Conservation (phyloP, 1,140 invertebrate genomes). For the Microplitis mediator region DNA sequence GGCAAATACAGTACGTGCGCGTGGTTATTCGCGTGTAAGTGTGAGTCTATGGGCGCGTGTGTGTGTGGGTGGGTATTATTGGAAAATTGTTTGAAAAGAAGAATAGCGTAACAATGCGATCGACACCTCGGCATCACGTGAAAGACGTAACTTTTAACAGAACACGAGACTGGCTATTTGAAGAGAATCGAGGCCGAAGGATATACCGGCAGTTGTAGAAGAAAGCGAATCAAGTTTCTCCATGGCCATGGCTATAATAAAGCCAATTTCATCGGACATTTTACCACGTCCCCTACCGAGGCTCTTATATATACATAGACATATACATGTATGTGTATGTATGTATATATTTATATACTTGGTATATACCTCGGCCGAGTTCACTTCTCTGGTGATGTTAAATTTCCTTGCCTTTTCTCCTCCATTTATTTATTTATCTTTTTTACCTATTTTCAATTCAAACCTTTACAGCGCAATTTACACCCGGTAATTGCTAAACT, state of each 20-base stretch:
- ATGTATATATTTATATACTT: too few species aligned
- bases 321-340: too few species aligned
- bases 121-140: conserved; percentile 9
- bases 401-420: neutral
- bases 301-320: too few species aligned
- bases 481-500: too few species aligned
- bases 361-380: neutral
- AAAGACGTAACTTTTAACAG: conserved; percentile 11
- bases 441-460: neutral
- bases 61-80: neutral
- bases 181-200: conserved; percentile 9
- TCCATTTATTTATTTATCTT: neutral
- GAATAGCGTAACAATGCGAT: conserved; percentile 14
- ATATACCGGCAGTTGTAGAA: neutral
- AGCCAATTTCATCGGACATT: conserved; percentile 19
- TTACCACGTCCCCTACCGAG: conserved; percentile 8
- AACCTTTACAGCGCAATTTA: neutral
- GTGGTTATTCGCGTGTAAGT: neutral
- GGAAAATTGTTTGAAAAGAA: conserved; percentile 7
- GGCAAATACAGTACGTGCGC: too few species aligned
- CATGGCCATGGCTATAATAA: conserved; percentile 1
- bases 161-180: conserved; percentile 14
- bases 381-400: neutral
- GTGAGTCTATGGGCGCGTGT: neutral
- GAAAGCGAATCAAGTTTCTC: conserved; percentile 11